Evolutionary conservation across 2,113 vertebrate genomes (phyloP).

Genomic region (Spheniscus mendiculus): DNA sequence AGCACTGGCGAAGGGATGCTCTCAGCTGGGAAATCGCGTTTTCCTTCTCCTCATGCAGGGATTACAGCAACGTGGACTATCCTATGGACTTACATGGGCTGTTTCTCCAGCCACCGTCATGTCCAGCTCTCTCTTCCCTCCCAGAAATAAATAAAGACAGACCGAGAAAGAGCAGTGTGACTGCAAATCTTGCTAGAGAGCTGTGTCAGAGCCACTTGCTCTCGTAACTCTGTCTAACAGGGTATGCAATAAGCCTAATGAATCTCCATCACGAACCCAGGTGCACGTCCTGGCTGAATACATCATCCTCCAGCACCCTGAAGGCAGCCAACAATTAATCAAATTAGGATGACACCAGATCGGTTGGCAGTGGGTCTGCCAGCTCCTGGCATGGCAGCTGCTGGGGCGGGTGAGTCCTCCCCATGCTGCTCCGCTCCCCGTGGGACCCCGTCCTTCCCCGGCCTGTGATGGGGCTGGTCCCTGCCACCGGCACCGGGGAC

Average conservation of each 20-base stretch:
- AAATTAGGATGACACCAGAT: constrained; percentile 7
- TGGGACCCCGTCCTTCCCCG: background rate
- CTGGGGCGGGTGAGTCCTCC: background rate
- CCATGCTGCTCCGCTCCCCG: accelerated
- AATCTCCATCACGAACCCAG: constrained; percentile 30
- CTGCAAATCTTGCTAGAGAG: background rate
- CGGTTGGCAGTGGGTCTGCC: background rate
- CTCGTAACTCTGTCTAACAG: constrained; percentile 8
- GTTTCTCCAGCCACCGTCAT: background rate
- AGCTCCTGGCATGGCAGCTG: background rate
- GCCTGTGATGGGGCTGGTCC: background rate
- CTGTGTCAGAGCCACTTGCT: background rate
- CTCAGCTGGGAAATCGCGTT: background rate
- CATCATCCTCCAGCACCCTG: background rate
- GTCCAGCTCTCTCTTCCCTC: background rate
- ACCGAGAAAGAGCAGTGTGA: background rate
- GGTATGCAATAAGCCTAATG: constrained; percentile 42
- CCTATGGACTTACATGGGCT: background rate
- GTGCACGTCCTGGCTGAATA: background rate
- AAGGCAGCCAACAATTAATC: constrained; percentile 7
- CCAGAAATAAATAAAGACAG: background rate
- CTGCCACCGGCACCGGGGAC: background rate
- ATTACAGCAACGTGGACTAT: background rate
- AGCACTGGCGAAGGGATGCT: background rate
- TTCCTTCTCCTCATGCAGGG: background rate